These are phyloP conservation scores for Tuta absoluta DNA, from an alignment of 2,888 invertebrate genomes.

Conservation along the genomic window DNA sequence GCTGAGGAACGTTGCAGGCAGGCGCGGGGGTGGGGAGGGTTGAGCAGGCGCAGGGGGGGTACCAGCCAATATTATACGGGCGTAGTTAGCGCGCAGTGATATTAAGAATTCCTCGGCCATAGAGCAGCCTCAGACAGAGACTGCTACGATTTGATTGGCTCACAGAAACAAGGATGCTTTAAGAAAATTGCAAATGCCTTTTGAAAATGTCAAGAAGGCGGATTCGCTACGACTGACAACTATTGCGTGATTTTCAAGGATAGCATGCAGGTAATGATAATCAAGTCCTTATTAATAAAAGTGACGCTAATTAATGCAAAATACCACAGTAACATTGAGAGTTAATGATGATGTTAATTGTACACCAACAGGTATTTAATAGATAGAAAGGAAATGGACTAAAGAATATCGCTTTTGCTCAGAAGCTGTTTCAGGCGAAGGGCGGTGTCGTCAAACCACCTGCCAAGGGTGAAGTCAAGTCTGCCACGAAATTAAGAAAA, in stretches of 20 bases:
- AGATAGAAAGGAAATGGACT: too few relatives aligned
- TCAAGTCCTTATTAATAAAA: neutral
- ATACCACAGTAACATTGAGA: neutral
- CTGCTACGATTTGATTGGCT: neutral
- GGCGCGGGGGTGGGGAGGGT: conserved; percentile 27
- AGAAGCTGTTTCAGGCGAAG: too few relatives aligned
- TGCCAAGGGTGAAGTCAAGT: too few relatives aligned
- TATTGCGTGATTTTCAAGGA: neutral
- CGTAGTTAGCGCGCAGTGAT: conserved; percentile 80
- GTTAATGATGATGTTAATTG: conserved; percentile 2
- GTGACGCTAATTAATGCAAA: neutral
- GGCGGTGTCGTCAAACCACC: too few relatives aligned
- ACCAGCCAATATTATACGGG: conserved; percentile 74
- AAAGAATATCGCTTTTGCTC: too few relatives aligned
- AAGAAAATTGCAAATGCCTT: neutral
- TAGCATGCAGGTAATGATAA: neutral
- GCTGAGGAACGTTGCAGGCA: conserved; percentile 11
- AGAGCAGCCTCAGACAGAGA: conserved; percentile 46
- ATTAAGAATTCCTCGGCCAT: conserved; percentile 76
- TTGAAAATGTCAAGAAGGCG: neutral
- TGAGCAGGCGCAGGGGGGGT: conserved; percentile 33
- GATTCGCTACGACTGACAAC: neutral
- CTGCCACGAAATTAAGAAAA: too few relatives aligned
- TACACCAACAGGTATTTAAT: too few relatives aligned
- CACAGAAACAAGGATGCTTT: neutral